Conservation (phyloP, 2,888 invertebrate genomes). For the Eristalis tenax region DNA sequence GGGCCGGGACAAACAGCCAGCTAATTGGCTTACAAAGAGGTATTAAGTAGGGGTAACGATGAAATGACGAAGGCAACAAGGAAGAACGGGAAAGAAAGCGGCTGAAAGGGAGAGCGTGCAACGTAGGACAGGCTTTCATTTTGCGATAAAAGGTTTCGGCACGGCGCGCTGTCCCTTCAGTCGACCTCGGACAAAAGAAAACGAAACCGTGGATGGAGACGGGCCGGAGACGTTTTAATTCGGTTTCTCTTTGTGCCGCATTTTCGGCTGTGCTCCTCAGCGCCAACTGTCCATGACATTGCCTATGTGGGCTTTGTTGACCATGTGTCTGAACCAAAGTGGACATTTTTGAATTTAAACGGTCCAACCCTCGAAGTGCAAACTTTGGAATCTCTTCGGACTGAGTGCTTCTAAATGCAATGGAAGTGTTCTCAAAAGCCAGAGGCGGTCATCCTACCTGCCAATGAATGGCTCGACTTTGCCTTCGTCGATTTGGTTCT, state of each 20-base stretch:
- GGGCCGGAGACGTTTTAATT: neutral
- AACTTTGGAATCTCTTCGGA: too few relatives aligned
- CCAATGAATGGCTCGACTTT: too few relatives aligned
- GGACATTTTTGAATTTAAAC: too few relatives aligned
- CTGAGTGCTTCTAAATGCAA: too few relatives aligned
- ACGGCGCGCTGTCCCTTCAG: neutral
- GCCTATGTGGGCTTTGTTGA: neutral
- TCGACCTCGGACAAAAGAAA: neutral
- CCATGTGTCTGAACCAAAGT: too few relatives aligned
- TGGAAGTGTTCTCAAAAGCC: too few relatives aligned
- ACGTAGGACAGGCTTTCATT: neutral
- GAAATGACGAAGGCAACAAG: slow-evolving; percentile 35
- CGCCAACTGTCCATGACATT: neutral
- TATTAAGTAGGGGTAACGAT: slow-evolving; percentile 54
- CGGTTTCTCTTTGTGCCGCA: neutral
- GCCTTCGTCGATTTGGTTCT: too few relatives aligned
- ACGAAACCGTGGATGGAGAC: neutral
- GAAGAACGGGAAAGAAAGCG: neutral
- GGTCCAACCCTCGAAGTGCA: too few relatives aligned
- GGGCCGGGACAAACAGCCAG: slow-evolving; percentile 28
- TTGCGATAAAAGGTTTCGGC: neutral
- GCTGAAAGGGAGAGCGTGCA: slow-evolving; percentile 8
- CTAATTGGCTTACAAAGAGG: slow-evolving; percentile 70
- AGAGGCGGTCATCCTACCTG: too few relatives aligned
- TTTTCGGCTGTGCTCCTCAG: neutral